Conservation (phyloP, 2,797 vertebrate species). For the Scyliorhinus canicula region DNA sequence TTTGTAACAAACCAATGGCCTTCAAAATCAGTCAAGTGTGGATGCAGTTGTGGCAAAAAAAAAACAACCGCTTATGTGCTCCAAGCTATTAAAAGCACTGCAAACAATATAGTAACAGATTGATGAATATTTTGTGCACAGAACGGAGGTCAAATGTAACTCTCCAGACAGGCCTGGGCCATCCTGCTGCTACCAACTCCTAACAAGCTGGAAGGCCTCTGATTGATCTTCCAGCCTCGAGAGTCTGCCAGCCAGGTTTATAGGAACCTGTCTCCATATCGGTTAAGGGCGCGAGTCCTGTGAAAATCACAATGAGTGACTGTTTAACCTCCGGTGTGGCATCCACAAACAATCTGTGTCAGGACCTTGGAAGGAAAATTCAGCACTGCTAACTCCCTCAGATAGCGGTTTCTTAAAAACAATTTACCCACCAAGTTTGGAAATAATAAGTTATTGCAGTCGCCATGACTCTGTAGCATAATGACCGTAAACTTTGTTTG, state of each 20-base stretch:
- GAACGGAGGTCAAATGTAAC: too few relatives aligned
- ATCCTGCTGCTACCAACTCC: too few relatives aligned
- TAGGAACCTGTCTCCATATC: too few relatives aligned
- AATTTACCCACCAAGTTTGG: not conserved
- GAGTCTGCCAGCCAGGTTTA: too few relatives aligned
- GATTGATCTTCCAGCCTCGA: too few relatives aligned
- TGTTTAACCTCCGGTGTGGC: too few relatives aligned
- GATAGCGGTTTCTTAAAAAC: not conserved
- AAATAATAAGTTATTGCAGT: not conserved
- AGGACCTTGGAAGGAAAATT: not conserved
- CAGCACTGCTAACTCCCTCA: not conserved
- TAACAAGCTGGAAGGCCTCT: too few relatives aligned
- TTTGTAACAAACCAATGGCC: not conserved
- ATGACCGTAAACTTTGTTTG: not conserved
- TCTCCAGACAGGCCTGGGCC: not conserved
- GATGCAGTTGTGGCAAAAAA: not conserved
- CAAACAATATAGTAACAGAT: not conserved
- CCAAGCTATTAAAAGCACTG: not conserved
- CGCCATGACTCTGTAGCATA: not conserved
- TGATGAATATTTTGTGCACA: not conserved
- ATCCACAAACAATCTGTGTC: too few relatives aligned
- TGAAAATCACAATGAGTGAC: too few relatives aligned
- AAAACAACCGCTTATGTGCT: not conserved
- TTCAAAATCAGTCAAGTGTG: not conserved
- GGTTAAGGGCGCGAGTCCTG: too few relatives aligned